Evolutionary conservation across 2,113 vertebrate species (phyloP).

Genomic region (Petaurus breviceps): DNA sequence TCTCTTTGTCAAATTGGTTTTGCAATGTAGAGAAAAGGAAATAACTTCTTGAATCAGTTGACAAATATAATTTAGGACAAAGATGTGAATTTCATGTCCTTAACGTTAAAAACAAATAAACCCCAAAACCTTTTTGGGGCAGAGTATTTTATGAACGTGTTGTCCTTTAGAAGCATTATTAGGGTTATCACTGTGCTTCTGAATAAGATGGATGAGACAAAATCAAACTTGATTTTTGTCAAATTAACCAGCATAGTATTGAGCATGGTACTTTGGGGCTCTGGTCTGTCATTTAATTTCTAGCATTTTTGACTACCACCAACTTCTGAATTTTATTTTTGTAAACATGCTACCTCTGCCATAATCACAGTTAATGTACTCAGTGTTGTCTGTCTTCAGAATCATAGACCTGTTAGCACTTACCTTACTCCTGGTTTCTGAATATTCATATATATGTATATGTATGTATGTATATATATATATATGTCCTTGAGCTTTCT

Average conservation of each 20-base stretch:
- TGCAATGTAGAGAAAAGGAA: not conserved
- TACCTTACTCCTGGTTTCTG: no score
- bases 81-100: not conserved
- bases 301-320: not conserved
- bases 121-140: not conserved
- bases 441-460: no score
- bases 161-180: not conserved
- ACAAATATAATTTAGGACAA: not conserved
- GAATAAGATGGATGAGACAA: not conserved
- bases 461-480: no score
- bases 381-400: not conserved
- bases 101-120: not conserved
- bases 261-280: not conserved
- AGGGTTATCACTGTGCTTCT: not conserved
- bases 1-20: not conserved
- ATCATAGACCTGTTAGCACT: no score
- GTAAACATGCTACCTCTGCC: not conserved
- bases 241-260: not conserved
- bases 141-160: not conserved
- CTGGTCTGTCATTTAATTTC: not conserved
- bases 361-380: not conserved
- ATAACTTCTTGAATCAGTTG: not conserved
- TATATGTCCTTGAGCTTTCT: not conserved
- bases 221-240: not conserved
- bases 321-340: not conserved